Conservation (phyloP, 1,140 invertebrate species). For the Papilio glaucus region DNA sequence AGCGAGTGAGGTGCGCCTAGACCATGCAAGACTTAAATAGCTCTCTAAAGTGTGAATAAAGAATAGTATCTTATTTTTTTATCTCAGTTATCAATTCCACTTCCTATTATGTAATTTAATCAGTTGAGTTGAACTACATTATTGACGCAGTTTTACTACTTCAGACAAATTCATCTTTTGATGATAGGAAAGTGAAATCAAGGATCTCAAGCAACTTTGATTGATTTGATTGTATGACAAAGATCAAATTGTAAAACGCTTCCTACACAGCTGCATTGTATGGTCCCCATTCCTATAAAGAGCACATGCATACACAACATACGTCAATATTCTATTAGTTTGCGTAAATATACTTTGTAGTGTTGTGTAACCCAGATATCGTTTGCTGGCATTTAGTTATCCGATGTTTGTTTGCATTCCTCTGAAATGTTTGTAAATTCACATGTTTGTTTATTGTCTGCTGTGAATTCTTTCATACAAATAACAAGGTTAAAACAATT, state of each 20-base stretch:
- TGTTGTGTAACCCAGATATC: conserved; percentile 1
- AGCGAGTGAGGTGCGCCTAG: too few species aligned
- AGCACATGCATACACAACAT: conserved; percentile 1
- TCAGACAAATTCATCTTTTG: too few species aligned
- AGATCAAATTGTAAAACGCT: background rate
- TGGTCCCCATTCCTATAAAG: background rate
- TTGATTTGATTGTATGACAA: background rate
- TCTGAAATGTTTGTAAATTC: conserved; percentile 6
- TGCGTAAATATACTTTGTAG: background rate
- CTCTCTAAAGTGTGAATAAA: too few species aligned
- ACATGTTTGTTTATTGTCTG: conserved; percentile 30
- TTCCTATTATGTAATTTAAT: too few species aligned
- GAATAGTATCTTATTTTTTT: too few species aligned
- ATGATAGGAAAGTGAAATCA: too few species aligned
- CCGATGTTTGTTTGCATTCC: conserved; percentile 21
- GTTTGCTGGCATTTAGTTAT: background rate
- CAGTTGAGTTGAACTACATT: too few species aligned
- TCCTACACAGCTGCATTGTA: too few species aligned
- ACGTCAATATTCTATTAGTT: conserved; percentile 18
- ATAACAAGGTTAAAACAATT: conserved; percentile 13
- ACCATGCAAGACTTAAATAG: too few species aligned
- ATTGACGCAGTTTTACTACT: too few species aligned
- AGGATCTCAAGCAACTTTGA: too few species aligned
- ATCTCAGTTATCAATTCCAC: too few species aligned
- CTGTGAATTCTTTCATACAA: conserved; percentile 20